Base-by-base conservation (phyloP, 2,888 invertebrate species). In the Cantharis lateralis region DNA sequence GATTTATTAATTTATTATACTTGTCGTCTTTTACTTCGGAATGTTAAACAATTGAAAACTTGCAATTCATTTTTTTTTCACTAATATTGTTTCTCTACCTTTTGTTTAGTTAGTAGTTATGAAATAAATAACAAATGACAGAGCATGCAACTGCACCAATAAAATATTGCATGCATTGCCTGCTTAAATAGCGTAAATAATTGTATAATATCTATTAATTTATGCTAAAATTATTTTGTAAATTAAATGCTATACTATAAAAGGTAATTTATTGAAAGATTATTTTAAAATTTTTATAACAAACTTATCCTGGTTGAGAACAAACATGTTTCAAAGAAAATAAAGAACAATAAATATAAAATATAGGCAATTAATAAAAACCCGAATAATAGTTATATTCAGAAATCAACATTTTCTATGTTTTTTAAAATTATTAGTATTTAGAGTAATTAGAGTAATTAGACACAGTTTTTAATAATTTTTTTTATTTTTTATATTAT, bases 101-200 rank as follows among this genome's bases (percentile, higher is more conserved):
- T 48, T n/a, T n/a, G 48, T 48, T n/a, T n/a, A n/a, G n/a, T 48
- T 7, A 48, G n/a, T 48, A n/a, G 48, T 48, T 48, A 48, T 48
- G n/a, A 24, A 68, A 18, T 16, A n/a, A 48, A 74, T 69, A 77
- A 77, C 20, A 26, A 74, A 75, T 68, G 70, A 75, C 77, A 73
- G 15, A 63, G 69, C 77, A 75, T 77, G 78, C 78, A 75, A 75
- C 77, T 73, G 77, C 73, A 79, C 75, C 72, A 75, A 77, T 77
- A 77, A 48, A 79, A 77, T 79, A 77, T 73, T 73, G 68, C 71
- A 74, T 71, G 72, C 70, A 79, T 79, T 77, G 79, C 79, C 79
- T 79, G 79, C 68, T 66, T 68, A 69, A 74, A 77, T 71, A 63
- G 74, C 75, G 79, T 79, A 79, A 79, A 79, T 79, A 79, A 79